Conservation (phyloP, 1,140 invertebrate species). For the Caerostris extrusa region DNA sequence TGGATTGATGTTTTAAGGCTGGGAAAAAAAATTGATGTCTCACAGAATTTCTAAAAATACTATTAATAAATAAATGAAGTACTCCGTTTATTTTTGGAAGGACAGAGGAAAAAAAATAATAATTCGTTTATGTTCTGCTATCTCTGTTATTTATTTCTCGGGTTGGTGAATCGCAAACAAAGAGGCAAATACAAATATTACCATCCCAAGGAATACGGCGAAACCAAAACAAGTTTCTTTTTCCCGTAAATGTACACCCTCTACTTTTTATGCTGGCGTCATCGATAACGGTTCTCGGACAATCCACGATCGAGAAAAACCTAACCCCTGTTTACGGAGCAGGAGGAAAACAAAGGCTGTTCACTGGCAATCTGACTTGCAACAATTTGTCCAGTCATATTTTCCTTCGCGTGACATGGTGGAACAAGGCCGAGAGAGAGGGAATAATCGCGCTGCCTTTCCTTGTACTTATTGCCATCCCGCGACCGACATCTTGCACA, state of each 20-base stretch:
- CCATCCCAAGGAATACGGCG: background rate
- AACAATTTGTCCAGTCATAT: conserved; percentile 69
- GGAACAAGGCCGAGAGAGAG: conserved; percentile 50
- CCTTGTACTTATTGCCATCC: conserved; percentile 54
- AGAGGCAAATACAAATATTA: background rate
- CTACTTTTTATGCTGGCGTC: conserved; percentile 1
- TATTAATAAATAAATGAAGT: too few species aligned
- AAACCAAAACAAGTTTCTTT: background rate
- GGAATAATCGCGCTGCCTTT: conserved; percentile 19
- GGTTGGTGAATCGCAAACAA: too few species aligned
- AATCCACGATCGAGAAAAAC: conserved; percentile 2
- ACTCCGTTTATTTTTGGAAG: too few species aligned
- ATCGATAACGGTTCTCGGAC: conserved; percentile 42
- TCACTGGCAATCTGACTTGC: background rate
- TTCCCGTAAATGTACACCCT: background rate
- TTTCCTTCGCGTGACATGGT: conserved; percentile 58
- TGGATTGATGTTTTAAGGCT: too few species aligned
- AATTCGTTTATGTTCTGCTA: too few species aligned
- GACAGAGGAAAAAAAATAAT: background rate
- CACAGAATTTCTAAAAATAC: too few species aligned
- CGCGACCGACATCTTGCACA: conserved; percentile 22
- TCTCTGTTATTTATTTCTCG: too few species aligned
- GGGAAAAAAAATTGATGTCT: too few species aligned
- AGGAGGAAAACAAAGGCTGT: conserved; percentile 48
- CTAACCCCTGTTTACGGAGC: background rate